Percentiles rank a stretch among this genome's conserved stretches.
Conservation (phyloP, 2,888 invertebrate species). For the Lithophane semibrunnea region DNA sequence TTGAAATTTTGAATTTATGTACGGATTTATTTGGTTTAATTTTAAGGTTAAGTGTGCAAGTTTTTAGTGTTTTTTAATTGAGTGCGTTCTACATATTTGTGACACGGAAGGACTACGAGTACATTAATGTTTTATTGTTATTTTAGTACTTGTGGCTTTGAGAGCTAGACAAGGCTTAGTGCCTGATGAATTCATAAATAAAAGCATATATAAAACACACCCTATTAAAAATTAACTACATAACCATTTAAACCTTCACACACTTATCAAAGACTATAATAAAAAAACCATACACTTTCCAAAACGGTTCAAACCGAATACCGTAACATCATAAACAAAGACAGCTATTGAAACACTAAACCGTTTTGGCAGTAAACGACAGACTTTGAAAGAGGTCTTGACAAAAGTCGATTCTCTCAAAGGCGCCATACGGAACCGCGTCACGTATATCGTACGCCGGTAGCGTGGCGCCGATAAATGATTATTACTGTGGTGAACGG, state of each 20-base stretch:
- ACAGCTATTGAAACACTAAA: constrained; percentile 63
- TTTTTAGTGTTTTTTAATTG: constrained; percentile 37
- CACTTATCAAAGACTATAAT: constrained; percentile 30
- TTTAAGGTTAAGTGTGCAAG: constrained; percentile 16
- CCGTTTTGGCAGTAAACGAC: constrained; percentile 63
- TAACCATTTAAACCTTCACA: background rate
- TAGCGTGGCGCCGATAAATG: constrained; percentile 77
- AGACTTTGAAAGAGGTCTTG: constrained; percentile 59
- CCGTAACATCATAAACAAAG: constrained; percentile 59
- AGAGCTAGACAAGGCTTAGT: background rate
- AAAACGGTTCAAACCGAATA: constrained; percentile 37
- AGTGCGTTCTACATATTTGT: constrained; percentile 21
- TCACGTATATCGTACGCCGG: constrained; percentile 76
- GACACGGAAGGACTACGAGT: background rate
- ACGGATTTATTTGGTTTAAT: constrained; percentile 53
- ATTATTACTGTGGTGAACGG: constrained; percentile 78
- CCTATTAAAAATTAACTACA: background rate
- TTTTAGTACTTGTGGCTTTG: background rate
- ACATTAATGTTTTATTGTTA: background rate
- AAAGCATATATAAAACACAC: background rate
- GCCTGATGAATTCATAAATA: background rate
- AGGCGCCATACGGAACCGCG: constrained; percentile 71
- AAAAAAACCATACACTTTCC: constrained; percentile 36
- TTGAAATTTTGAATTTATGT: constrained; percentile 42
- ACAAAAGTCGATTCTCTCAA: constrained; percentile 70